A percentile compares a stretch with the other conserved stretches of the same genome.
Conservation (phyloP, 2,797 vertebrate genomes). For the Channa striata region DNA sequence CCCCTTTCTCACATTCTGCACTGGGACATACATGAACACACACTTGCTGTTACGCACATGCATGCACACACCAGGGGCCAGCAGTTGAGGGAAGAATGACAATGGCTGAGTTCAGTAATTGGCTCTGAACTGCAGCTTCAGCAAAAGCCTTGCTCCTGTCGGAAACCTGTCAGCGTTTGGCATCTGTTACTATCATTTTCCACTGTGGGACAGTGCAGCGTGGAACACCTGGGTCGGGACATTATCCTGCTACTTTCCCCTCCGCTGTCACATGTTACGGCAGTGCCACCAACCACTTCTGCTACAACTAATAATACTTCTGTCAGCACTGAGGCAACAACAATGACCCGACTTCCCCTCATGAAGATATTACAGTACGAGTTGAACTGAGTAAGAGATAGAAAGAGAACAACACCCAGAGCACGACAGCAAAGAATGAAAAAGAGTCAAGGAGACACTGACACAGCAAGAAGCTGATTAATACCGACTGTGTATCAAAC, state of each 20-base stretch:
- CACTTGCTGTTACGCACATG: conserved; percentile 12
- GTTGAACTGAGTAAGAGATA: conserved; percentile 17
- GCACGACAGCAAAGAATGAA: conserved; percentile 26
- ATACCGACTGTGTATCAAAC: conserved; percentile 67
- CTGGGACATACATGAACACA: conserved; percentile 12
- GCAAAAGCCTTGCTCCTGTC: conserved; percentile 66
- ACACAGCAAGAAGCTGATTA: conserved; percentile 64
- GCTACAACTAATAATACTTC: conserved; percentile 63
- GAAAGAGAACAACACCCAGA: conserved; percentile 20
- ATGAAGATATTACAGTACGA: conserved; percentile 37
- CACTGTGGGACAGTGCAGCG: conserved; percentile 49
- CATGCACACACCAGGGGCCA: conserved; percentile 14
- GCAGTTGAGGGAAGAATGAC: conserved; percentile 57
- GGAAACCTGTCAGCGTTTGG: conserved; percentile 66
- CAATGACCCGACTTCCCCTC: conserved; percentile 46
- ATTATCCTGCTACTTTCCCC: conserved; percentile 35
- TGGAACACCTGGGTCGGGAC: conserved; percentile 59
- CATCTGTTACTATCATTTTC: conserved; percentile 61
- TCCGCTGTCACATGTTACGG: conserved; percentile 61
- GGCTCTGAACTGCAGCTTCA: conserved; percentile 75
- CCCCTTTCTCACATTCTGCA: background rate
- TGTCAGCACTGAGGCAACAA: conserved; percentile 54
- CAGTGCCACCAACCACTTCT: conserved; percentile 33
- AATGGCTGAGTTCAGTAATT: conserved; percentile 74
- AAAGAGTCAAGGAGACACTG: conserved; percentile 32